Percentiles rank a stretch among this genome's conserved stretches.
Evolutionary conservation across 2,888 invertebrate genomes (phyloP).

Genomic region (Didymodactylos carnosus): DNA sequence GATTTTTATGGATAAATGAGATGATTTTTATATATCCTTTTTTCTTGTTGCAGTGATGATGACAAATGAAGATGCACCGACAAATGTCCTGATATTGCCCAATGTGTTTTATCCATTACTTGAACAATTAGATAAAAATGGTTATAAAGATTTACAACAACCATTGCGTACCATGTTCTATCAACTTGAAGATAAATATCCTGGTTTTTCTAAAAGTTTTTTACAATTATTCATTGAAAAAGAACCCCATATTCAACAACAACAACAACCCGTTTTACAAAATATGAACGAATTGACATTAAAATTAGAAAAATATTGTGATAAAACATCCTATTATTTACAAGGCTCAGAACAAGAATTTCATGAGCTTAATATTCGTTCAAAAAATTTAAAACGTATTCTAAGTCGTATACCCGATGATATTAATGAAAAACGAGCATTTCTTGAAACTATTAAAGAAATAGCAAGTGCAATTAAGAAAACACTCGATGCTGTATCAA

Average conservation of each 20-base stretch:
- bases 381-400: constrained; percentile 76
- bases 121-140: background rate
- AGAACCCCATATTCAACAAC: too few species aligned
- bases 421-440: constrained; percentile 90
- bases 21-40: too few species aligned
- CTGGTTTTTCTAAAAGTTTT: background rate
- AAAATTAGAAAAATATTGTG: constrained; percentile 7
- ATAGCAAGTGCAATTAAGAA: constrained; percentile 14
- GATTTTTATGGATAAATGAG: too few species aligned
- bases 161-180: background rate
- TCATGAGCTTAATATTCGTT: constrained; percentile 80
- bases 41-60: too few species aligned
- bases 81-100: constrained; percentile 7
- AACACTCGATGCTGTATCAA: constrained; percentile 11
- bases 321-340: background rate
- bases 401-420: constrained; percentile 95
- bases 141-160: background rate
- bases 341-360: constrained; percentile 49
- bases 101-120: constrained; percentile 4
- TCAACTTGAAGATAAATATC: constrained; percentile 1
- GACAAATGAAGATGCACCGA: too few species aligned
- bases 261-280: background rate
- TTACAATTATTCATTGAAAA: background rate
- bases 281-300: constrained; percentile 8
- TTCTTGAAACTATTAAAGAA: constrained; percentile 70